These are phyloP conservation scores for Anagyrus pseudococci DNA, from an alignment of 2,888 invertebrate species.

Conservation along the genomic window DNA sequence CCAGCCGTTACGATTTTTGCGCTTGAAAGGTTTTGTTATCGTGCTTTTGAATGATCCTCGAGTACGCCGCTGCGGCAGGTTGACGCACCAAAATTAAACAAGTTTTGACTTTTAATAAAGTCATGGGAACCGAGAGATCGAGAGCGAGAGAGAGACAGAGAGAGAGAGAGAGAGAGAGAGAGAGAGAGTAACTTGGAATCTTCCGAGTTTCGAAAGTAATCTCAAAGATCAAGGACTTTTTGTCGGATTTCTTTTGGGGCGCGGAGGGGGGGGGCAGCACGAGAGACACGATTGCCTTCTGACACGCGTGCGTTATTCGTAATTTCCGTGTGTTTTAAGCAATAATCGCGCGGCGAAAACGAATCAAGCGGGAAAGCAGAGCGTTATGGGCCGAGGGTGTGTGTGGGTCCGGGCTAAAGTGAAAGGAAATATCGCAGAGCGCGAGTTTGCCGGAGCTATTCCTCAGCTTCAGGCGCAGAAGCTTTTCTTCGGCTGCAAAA, in stretches of 20 bases:
- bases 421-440: slow-evolving; percentile 34
- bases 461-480: slow-evolving; percentile 61
- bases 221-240: too few species aligned
- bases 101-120: too few species aligned
- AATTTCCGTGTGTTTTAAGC: background rate
- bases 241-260: too few species aligned
- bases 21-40: background rate
- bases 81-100: too few species aligned
- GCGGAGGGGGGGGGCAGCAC: too few species aligned
- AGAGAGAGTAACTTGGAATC: too few species aligned
- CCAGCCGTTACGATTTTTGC: background rate
- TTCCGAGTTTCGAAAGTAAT: too few species aligned
- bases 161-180: too few species aligned
- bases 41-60: background rate
- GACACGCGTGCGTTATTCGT: background rate
- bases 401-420: slow-evolving; percentile 10
- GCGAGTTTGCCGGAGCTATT: slow-evolving; percentile 53
- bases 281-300: background rate
- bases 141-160: too few species aligned
- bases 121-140: too few species aligned
- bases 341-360: background rate
- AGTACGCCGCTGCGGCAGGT: background rate
- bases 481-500: slow-evolving; percentile 58
- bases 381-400: too few species aligned
- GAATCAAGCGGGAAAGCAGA: background rate